Conservation (phyloP, 2,888 invertebrate species). For the Drosophila imparisetae region DNA sequence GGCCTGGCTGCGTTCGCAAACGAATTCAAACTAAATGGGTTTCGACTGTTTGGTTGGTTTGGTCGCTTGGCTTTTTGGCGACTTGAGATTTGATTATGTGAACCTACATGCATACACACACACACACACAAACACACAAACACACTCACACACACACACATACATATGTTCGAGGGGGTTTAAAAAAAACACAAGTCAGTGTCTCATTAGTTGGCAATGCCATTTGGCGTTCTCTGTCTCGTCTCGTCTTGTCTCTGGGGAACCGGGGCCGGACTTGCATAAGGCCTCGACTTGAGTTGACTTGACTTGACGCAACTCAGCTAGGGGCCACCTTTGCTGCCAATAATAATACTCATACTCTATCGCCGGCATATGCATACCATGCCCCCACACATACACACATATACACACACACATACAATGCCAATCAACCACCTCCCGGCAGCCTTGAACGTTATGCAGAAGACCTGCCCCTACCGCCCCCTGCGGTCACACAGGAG, state of each 20-base stretch:
- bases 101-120: constrained; percentile 9
- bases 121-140: not conserved
- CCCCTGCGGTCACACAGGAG: constrained; percentile 22
- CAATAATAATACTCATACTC: constrained; percentile 70
- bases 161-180: not conserved
- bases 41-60: constrained; percentile 13
- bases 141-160: not conserved
- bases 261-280: constrained; percentile 59
- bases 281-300: constrained; percentile 60
- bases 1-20: constrained; percentile 61
- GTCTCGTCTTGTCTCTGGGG: constrained; percentile 23
- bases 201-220: constrained; percentile 78
- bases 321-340: constrained; percentile 65
- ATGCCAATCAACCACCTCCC: constrained; percentile 57
- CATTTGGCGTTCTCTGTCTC: constrained; percentile 45
- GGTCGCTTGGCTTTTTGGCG: constrained; percentile 61
- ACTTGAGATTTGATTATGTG: constrained; percentile 72
- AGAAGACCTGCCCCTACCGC: constrained; percentile 6
- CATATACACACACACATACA: constrained; percentile 23
- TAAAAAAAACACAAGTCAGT: constrained; percentile 17
- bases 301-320: constrained; percentile 73
- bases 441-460: constrained; percentile 42
- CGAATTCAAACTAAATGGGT: constrained; percentile 68
- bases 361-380: constrained; percentile 6
- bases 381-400: constrained; percentile 16